Conservation (phyloP, 2,888 invertebrate species). For the Melinaea marsaeus region DNA sequence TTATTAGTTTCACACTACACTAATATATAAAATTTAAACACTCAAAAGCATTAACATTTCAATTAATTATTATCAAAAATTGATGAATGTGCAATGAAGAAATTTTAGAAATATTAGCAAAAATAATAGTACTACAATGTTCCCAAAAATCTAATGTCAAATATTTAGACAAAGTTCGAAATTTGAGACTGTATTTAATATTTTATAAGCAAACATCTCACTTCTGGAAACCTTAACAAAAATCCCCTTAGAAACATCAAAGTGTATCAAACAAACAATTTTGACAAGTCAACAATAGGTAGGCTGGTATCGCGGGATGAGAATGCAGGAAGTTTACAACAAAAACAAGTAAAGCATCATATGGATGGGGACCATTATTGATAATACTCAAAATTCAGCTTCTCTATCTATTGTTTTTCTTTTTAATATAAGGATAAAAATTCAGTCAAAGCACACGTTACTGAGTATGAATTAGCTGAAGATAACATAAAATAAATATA, state of each 20-base stretch:
- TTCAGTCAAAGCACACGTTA: too few relatives aligned
- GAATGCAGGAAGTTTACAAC: slow-evolving; percentile 7
- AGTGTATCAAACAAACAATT: slow-evolving; percentile 34
- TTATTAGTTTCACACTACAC: too few relatives aligned
- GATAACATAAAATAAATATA: neutral
- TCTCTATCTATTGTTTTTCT: too few relatives aligned
- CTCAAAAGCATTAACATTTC: too few relatives aligned
- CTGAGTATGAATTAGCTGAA: neutral
- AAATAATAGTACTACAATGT: too few relatives aligned
- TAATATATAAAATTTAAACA: too few relatives aligned
- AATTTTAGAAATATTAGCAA: too few relatives aligned
- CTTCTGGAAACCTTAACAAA: slow-evolving; percentile 8
- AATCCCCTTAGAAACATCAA: slow-evolving; percentile 22
- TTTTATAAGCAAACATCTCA: slow-evolving; percentile 26
- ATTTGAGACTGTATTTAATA: slow-evolving; percentile 12
- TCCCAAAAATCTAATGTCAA: neutral
- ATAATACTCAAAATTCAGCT: too few relatives aligned
- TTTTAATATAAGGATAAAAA: too few relatives aligned
- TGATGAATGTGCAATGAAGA: too few relatives aligned
- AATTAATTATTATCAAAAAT: too few relatives aligned
- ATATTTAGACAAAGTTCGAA: neutral
- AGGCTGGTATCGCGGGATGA: slow-evolving; percentile 1
- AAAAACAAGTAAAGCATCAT: slow-evolving; percentile 5
- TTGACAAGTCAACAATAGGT: slow-evolving; percentile 30
- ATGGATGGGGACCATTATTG: too few relatives aligned